Evolutionary conservation across 35 echinoderm and acorn worm species (phyloP).

Genomic region (Apostichopus parvimensis): DNA sequence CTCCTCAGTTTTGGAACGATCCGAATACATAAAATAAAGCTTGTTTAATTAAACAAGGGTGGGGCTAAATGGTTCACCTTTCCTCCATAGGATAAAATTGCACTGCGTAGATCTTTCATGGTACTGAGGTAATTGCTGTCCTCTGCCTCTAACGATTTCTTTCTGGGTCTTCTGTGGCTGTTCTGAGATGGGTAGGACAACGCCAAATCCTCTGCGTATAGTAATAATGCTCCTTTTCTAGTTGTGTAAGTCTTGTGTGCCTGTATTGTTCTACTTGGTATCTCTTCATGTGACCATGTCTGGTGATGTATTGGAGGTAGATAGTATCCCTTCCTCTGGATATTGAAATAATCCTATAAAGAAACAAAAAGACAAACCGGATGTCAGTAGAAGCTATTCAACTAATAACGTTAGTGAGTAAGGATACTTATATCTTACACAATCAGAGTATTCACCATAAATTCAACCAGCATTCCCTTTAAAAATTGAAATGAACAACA

Average conservation of each 20-base stretch:
- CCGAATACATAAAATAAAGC: too few species aligned
- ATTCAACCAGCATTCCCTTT: too few species aligned
- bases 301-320: slow-evolving; percentile 90
- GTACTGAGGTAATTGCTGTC: slow-evolving; percentile 80
- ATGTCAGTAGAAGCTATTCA: not conserved
- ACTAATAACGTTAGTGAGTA: slow-evolving; percentile 29
- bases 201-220: slow-evolving; percentile 92
- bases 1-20: too few species aligned
- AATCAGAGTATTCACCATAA: too few species aligned
- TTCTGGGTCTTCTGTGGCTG: not conserved
- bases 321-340: slow-evolving; percentile 74
- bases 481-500: too few species aligned
- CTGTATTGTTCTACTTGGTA: slow-evolving; percentile 45
- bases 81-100: slow-evolving; percentile 90
- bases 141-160: slow-evolving; percentile 88
- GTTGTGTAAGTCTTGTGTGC: slow-evolving; percentile 88
- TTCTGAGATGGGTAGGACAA: slow-evolving; percentile 35
- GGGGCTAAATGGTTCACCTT: slow-evolving; percentile 43
- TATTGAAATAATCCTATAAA: slow-evolving; percentile 92
- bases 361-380: not conserved
- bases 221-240: slow-evolving; percentile 85
- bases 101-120: slow-evolving; percentile 89
- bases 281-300: slow-evolving; percentile 48
- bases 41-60: not conserved
- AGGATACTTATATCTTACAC: too few species aligned